These are phyloP conservation scores for Ariopsis seemanni DNA, from an alignment of 2,113 vertebrate species.

Conservation along the genomic window DNA sequence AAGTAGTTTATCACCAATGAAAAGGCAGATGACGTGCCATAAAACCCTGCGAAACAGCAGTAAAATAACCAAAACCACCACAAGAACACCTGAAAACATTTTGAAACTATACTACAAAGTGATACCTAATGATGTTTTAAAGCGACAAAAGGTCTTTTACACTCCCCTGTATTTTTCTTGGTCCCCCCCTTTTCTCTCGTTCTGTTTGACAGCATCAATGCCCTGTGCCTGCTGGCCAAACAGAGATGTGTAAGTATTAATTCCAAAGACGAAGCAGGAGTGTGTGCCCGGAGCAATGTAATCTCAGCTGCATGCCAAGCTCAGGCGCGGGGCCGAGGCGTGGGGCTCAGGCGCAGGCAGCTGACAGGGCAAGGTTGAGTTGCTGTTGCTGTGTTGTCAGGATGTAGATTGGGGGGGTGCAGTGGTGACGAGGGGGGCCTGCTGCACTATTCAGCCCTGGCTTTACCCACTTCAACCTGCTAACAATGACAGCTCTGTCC, in stretches of 20 bases:
- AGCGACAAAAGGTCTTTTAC: slow-evolving; percentile 4
- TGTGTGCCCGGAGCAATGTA: slow-evolving; percentile 62
- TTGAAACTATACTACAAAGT: slow-evolving; percentile 27
- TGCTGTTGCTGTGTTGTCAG: slow-evolving; percentile 54
- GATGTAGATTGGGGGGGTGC: slow-evolving; percentile 48
- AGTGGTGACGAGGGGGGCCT: slow-evolving; percentile 39
- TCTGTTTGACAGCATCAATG: slow-evolving; percentile 28
- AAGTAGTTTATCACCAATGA: slow-evolving; percentile 53
- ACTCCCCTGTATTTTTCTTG: not conserved
- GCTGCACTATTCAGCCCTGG: slow-evolving; percentile 71
- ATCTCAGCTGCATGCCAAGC: slow-evolving; percentile 74
- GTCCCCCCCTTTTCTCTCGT: not conserved
- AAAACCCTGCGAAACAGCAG: slow-evolving; percentile 52
- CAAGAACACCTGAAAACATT: slow-evolving; percentile 57
- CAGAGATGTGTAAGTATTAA: slow-evolving; percentile 53
- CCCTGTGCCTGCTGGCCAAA: slow-evolving; percentile 36
- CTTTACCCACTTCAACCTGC: slow-evolving; percentile 75
- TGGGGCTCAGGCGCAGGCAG: slow-evolving; percentile 75
- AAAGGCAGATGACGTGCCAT: slow-evolving; percentile 54
- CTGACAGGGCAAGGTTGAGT: slow-evolving; percentile 66
- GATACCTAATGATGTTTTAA: slow-evolving; percentile 13
- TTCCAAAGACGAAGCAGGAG: slow-evolving; percentile 49
- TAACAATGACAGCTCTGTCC: slow-evolving; percentile 89
- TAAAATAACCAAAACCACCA: slow-evolving; percentile 57
- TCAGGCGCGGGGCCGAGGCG: slow-evolving; percentile 54